Evolutionary conservation across 2,888 invertebrate species (phyloP).

Genomic region (Phania funesta): DNA sequence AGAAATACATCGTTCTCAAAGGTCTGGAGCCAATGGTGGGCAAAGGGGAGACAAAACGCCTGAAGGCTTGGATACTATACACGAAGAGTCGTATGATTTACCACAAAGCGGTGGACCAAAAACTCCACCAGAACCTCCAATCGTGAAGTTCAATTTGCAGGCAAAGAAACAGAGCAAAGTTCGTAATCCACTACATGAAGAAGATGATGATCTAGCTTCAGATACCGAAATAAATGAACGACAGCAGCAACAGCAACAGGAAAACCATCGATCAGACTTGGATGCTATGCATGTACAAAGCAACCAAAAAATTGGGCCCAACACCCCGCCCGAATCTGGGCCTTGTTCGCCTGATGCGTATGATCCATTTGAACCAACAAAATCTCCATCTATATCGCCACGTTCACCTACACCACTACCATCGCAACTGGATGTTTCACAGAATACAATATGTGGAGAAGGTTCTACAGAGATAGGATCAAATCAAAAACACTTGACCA

Average conservation of each 20-base stretch:
- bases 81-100: constrained; percentile 78
- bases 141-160: constrained; percentile 83
- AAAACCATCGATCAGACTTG: constrained; percentile 68
- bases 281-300: constrained; percentile 70
- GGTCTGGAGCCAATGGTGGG: constrained; percentile 69
- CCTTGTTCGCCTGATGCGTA: constrained; percentile 90
- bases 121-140: constrained; percentile 87
- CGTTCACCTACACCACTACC: constrained; percentile 77
- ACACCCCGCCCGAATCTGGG: constrained; percentile 86
- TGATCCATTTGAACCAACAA: constrained; percentile 95
- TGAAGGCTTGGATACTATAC: constrained; percentile 75
- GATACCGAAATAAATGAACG: constrained; percentile 66
- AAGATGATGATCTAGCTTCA: constrained; percentile 71
- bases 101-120: constrained; percentile 84
- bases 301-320: constrained; percentile 84
- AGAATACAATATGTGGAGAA: constrained; percentile 63
- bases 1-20: constrained; percentile 67
- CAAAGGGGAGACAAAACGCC: constrained; percentile 76
- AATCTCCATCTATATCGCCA: constrained; percentile 82
- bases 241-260: constrained; percentile 64
- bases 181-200: constrained; percentile 84
- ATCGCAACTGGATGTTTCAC: constrained; percentile 69
- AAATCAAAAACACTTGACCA: constrained; percentile 61
- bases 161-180: constrained; percentile 82
- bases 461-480: constrained; percentile 42